Conservation (phyloP, 1,140 invertebrate genomes). For the Zaprionus ghesquierei region DNA sequence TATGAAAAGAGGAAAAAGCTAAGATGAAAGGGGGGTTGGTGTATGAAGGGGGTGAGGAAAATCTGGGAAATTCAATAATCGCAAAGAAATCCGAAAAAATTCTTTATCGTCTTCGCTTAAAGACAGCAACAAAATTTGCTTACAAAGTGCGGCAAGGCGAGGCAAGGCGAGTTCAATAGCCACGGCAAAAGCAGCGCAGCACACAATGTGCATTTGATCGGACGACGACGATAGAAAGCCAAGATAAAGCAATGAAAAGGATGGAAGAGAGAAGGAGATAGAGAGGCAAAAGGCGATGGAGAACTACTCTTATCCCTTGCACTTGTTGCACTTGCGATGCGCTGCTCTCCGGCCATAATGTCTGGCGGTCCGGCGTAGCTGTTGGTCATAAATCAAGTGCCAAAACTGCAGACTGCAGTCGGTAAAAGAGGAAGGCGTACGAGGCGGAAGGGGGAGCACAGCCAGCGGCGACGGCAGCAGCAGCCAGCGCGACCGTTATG, state of each 20-base stretch:
- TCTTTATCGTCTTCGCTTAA: background rate
- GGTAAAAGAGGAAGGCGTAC: background rate
- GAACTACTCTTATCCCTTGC: constrained; percentile 7
- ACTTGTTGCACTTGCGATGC: constrained; percentile 31
- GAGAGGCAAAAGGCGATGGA: background rate
- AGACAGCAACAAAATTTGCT: background rate
- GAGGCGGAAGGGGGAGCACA: background rate
- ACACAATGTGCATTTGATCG: constrained; percentile 11
- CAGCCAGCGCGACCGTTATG: constrained; percentile 12
- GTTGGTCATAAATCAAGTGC: constrained; percentile 48
- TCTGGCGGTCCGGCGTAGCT: constrained; percentile 10
- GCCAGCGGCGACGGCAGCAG: background rate
- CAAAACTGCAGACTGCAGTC: constrained; percentile 33
- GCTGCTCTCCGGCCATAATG: background rate
- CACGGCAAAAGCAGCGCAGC: background rate
- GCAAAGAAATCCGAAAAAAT: background rate
- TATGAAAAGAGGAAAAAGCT: background rate
- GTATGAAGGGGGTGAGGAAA: background rate
- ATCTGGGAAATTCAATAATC: background rate
- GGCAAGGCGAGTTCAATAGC: background rate
- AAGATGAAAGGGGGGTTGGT: background rate
- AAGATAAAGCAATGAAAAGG: background rate
- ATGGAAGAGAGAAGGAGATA: background rate
- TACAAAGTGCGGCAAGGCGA: background rate
- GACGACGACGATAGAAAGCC: no score